Base-by-base conservation (phyloP, 2,888 invertebrate species). In the Isotomurus palustris region DNA sequence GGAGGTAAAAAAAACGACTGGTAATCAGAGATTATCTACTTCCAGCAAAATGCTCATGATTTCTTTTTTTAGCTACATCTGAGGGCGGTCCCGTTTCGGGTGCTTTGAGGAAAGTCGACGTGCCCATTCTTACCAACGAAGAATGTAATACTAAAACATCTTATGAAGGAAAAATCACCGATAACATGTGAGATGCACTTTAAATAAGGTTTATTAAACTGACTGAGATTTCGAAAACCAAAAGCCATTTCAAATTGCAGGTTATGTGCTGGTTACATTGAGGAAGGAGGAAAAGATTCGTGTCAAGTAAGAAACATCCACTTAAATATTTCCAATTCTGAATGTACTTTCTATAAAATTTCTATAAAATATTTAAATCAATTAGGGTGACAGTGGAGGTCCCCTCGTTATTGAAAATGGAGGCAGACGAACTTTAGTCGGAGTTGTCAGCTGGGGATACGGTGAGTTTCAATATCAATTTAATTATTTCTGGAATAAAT, bases 51-150 rank as follows among this genome's bases (percentile, higher is more conserved):
- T 10, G 17, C 14, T 10, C 19, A 17, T 10, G 19, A 40, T 40
- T 25, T 24, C 17, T 35, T 14, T 22, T 29, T 22, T 22, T 19
- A 49, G 49, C 49, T 21, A 49, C 49, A 8, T 32, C 32, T 29
- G 49, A 49, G 22, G 49, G 49, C 8, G 41, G 56, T 6, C 21
- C 35, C 17, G 24, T 64, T 14, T 57, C 60, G 2, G 57, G 52
- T 32, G 48, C 58, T 22, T 47, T 90, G 58, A 81, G 87, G 69
- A 88, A 88, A 60, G 89, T 88, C 1, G 83, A 82, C 28, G 89
- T 90, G 36, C 89, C 89, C 45, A 87, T 90, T 70, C 79, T 90
- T 65, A 85, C 86, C 82, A 78, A 83, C 62, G 80, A 82, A 51
- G 86, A 88, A 69, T 90, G 89, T 72, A 64, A 66, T 41, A 58